These are phyloP conservation scores for Halictus ligatus DNA, from an alignment of 2,888 invertebrate genomes.

Conservation along the genomic window DNA sequence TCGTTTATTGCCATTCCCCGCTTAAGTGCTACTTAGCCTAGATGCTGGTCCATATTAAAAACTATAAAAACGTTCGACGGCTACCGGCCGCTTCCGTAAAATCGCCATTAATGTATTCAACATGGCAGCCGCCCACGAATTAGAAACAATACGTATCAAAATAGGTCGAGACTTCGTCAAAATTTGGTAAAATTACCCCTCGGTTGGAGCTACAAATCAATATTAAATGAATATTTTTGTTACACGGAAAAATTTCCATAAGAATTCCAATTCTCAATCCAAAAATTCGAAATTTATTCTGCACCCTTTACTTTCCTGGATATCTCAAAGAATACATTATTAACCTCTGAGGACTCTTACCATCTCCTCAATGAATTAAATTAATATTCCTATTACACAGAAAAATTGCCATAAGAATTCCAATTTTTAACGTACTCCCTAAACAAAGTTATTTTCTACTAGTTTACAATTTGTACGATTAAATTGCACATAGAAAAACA, in stretches of 20 bases:
- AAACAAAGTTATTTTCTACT: neutral
- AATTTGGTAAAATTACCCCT: neutral
- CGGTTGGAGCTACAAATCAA: neutral
- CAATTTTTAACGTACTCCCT: too few relatives aligned
- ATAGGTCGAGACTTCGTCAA: neutral
- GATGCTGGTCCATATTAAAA: conserved; percentile 43
- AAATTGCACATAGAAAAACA: neutral
- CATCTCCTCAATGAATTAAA: neutral
- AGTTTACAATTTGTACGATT: too few relatives aligned
- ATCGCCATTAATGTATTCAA: neutral
- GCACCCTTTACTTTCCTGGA: too few relatives aligned
- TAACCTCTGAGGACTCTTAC: neutral
- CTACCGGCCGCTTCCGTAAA: neutral
- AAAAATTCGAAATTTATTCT: too few relatives aligned
- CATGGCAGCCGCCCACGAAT: neutral
- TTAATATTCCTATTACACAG: too few relatives aligned
- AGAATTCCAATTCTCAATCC: too few relatives aligned
- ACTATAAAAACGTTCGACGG: conserved; percentile 20
- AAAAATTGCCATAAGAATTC: too few relatives aligned
- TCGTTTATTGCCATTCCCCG: conserved; percentile 40
- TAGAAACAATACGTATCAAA: neutral
- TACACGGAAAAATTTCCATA: too few relatives aligned
- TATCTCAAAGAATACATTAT: neutral
- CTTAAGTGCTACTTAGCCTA: conserved; percentile 21
- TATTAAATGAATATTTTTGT: neutral